These are phyloP conservation scores for Zygothrica quintamaculata DNA, from an alignment of 2,888 invertebrate genomes.

Conservation along the genomic window DNA sequence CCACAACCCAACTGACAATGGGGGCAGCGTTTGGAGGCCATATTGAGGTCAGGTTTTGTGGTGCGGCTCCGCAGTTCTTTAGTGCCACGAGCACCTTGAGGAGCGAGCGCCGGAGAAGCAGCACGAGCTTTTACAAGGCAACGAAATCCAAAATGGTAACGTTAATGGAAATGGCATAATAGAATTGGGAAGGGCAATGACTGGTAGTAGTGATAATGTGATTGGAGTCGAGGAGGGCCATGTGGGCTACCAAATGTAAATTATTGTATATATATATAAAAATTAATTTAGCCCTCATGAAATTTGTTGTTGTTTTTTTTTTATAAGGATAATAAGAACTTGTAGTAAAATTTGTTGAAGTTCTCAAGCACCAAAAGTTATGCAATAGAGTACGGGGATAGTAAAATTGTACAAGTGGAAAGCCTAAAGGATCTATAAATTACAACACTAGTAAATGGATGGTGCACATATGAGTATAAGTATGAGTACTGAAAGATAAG, in stretches of 20 bases:
- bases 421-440: conserved; percentile 20
- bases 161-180: conserved; percentile 1
- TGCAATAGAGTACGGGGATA: conserved; percentile 38
- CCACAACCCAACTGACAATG: conserved; percentile 85
- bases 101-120: conserved; percentile 62
- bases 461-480: conserved; percentile 7
- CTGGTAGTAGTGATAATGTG: conserved; percentile 2
- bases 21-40: conserved; percentile 91
- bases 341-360: conserved; percentile 71
- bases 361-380: conserved; percentile 31
- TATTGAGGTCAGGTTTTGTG: conserved; percentile 86
- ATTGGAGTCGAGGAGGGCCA: conserved; percentile 4
- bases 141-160: conserved; percentile 14
- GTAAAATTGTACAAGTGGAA: conserved; percentile 34
- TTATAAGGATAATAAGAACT: conserved; percentile 26
- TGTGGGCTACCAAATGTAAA: conserved; percentile 54
- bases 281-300: conserved; percentile 29
- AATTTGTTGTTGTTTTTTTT: conserved; percentile 32
- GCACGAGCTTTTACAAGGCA: conserved; percentile 48
- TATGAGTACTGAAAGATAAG: neutral
- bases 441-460: conserved; percentile 49
- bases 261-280: conserved; percentile 57
- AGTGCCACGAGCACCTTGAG: conserved; percentile 81
- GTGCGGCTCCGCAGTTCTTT: conserved; percentile 84
- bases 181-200: conserved; percentile 1